These are phyloP conservation scores for Melanophora roralis DNA, from an alignment of 2,888 invertebrate genomes.

Conservation along the genomic window DNA sequence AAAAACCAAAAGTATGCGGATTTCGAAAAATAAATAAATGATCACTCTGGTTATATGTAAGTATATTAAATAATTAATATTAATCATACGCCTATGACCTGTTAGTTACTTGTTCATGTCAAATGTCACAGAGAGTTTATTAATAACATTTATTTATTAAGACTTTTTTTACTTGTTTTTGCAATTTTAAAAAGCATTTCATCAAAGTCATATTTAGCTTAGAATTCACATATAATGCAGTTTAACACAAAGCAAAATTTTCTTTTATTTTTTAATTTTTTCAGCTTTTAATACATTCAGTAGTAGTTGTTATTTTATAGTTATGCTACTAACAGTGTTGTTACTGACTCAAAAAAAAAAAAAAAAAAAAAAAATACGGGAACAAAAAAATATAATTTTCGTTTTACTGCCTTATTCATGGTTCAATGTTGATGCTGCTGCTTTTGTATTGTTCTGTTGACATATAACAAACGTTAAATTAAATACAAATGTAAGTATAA, in stretches of 20 bases:
- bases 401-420: constrained; percentile 1
- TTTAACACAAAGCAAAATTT: constrained; percentile 6
- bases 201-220: constrained; percentile 40
- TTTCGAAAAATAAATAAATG: too few species aligned
- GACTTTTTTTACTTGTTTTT: not conserved
- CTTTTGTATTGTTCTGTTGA: constrained; percentile 48
- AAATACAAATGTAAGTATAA: constrained; percentile 27
- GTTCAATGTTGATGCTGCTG: constrained; percentile 15
- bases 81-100: not conserved
- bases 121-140: not conserved
- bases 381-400: constrained; percentile 1
- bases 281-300: not conserved
- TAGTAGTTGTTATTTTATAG: not conserved
- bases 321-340: not conserved
- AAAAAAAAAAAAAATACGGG: not conserved
- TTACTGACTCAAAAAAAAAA: constrained; percentile 25
- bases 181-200: constrained; percentile 29
- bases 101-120: not conserved
- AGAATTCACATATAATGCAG: constrained; percentile 27
- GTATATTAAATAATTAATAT: not conserved
- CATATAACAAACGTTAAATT: constrained; percentile 38
- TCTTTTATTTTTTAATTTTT: too few species aligned
- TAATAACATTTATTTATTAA: not conserved
- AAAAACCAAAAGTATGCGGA: too few species aligned
- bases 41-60: not conserved